Conservation (phyloP, 2,797 vertebrate genomes). For the Rallus crepitans region DNA sequence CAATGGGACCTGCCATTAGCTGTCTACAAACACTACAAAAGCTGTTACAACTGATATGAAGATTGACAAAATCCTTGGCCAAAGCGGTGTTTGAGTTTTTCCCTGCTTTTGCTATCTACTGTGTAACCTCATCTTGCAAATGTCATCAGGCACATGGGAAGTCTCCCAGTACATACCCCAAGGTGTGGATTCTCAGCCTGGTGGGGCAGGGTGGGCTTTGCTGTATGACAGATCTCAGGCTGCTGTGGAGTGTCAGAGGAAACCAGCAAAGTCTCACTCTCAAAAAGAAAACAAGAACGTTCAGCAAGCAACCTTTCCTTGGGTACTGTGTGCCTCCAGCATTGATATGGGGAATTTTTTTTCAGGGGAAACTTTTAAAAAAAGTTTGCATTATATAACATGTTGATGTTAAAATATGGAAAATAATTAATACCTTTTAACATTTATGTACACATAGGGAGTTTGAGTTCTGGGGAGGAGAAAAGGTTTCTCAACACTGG, state of each 20-base stretch:
- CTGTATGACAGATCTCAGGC: neutral
- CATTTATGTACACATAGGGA: neutral
- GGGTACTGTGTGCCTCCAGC: neutral
- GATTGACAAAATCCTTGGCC: neutral
- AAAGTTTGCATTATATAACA: neutral
- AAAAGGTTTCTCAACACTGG: neutral
- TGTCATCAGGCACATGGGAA: neutral
- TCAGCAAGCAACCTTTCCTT: neutral
- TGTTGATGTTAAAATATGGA: neutral
- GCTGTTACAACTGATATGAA: neutral
- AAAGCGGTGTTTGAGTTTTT: neutral
- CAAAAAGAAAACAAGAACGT: neutral
- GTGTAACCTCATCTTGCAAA: neutral
- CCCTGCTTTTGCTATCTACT: neutral
- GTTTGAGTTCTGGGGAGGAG: neutral
- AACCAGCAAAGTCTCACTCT: neutral
- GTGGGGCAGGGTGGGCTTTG: neutral
- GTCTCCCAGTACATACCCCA: neutral
- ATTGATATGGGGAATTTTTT: neutral
- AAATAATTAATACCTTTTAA: neutral
- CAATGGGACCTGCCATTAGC: neutral
- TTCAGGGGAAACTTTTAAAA: neutral
- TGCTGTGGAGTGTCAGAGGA: neutral
- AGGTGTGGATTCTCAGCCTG: accelerated
- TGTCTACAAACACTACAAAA: neutral